Percentiles rank a stretch among this genome's conserved stretches.
Evolutionary conservation across 1,140 invertebrate genomes (phyloP).

Genomic region (Halyomorpha halys): DNA sequence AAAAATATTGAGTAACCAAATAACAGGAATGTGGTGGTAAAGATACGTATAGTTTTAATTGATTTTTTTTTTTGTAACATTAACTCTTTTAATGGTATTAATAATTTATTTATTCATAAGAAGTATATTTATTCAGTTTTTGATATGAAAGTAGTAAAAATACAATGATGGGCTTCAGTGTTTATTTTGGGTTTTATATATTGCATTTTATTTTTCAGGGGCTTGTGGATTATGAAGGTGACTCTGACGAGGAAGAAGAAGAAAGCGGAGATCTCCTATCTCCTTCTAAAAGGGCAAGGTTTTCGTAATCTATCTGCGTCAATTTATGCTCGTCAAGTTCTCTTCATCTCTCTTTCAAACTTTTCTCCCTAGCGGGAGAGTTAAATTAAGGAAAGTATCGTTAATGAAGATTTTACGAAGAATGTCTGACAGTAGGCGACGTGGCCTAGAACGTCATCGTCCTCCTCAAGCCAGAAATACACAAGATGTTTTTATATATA

Average conservation of each 20-base stretch:
- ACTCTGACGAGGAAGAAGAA: constrained; percentile 88
- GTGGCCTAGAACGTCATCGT: not conserved
- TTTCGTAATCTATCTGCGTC: constrained; percentile 25
- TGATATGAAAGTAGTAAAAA: no score
- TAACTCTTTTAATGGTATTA: no score
- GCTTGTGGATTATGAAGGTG: constrained; percentile 90
- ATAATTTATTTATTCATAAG: no score
- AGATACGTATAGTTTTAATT: no score
- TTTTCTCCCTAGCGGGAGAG: not conserved
- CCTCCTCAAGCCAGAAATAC: not conserved
- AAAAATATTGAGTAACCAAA: no score
- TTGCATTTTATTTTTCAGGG: constrained; percentile 47
- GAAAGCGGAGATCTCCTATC: constrained; percentile 37
- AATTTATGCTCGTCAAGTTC: not conserved
- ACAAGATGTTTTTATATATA: constrained; percentile 6
- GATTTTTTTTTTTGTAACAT: no score
- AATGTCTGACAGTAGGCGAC: not conserved
- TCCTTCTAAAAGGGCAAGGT: constrained; percentile 28
- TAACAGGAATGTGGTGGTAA: no score
- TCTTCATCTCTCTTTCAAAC: constrained; percentile 1
- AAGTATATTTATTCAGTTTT: no score
- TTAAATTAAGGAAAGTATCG: not conserved
- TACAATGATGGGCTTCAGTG: no score
- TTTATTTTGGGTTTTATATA: not conserved
- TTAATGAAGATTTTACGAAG: not conserved